Evolutionary conservation across 2,113 vertebrate species (phyloP).

Genomic region (Thunnus maccoyii): DNA sequence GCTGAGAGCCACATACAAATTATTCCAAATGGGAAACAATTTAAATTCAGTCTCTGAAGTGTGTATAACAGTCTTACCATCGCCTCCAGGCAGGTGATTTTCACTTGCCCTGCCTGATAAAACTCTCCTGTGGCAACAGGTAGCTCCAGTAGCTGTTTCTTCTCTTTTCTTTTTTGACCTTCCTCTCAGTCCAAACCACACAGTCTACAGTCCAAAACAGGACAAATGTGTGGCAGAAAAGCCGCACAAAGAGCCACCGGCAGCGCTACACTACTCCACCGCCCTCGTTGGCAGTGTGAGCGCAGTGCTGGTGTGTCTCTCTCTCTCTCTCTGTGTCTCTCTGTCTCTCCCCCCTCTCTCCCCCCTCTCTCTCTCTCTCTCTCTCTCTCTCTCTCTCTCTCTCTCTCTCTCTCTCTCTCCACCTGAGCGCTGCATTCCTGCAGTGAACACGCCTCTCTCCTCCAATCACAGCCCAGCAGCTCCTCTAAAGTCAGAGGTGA

Average conservation of each 20-base stretch:
- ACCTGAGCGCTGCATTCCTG: slow-evolving; percentile 73
- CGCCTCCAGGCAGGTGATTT: slow-evolving; percentile 45
- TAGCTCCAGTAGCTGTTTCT: not conserved
- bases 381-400: slow-evolving; percentile 1
- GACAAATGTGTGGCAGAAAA: not conserved
- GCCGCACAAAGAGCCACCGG: not conserved
- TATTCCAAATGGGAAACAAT: not conserved
- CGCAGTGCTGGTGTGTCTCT: not conserved
- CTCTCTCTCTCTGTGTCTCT: slow-evolving; percentile 14
- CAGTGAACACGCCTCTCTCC: slow-evolving; percentile 57
- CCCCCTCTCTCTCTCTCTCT: slow-evolving; percentile 48
- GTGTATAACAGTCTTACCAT: not conserved
- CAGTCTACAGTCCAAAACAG: not conserved
- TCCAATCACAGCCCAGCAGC: slow-evolving; percentile 57
- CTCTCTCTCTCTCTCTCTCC: slow-evolving; percentile 42
- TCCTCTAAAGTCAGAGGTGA: slow-evolving; percentile 32
- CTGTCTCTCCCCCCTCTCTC: slow-evolving; percentile 29
- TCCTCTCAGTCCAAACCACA: not conserved
- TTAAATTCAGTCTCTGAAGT: not conserved
- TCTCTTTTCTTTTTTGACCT: not conserved
- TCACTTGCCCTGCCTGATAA: not conserved
- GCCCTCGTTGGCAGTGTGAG: not conserved
- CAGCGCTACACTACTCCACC: not conserved
- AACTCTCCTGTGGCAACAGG: not conserved
- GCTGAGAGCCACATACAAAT: not conserved